Conservation (phyloP, 2,113 vertebrate genomes). For the Hemicordylus capensis region DNA sequence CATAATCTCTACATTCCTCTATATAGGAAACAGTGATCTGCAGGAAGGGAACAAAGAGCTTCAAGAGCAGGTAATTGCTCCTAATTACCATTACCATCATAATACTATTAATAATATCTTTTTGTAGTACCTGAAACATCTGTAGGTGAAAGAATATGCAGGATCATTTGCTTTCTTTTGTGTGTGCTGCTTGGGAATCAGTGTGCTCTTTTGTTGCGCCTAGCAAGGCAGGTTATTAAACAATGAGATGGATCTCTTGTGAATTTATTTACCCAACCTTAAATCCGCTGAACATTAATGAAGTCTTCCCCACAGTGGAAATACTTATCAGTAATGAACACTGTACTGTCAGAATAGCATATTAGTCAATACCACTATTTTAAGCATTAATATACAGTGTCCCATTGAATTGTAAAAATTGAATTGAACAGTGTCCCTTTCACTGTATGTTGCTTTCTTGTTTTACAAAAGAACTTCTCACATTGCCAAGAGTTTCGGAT, state of each 20-base stretch:
- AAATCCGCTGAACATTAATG: slow-evolving; percentile 22
- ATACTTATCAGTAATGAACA: neutral
- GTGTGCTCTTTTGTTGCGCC: slow-evolving; percentile 28
- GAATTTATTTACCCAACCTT: slow-evolving; percentile 22
- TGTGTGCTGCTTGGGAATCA: slow-evolving; percentile 39
- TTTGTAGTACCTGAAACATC: slow-evolving; percentile 33
- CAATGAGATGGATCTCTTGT: neutral
- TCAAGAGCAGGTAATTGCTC: slow-evolving; percentile 27
- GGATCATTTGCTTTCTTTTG: slow-evolving; percentile 38
- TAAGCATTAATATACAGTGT: neutral
- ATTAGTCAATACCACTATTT: neutral
- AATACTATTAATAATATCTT: slow-evolving; percentile 34
- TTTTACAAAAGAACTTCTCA: neutral
- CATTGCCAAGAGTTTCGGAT: neutral
- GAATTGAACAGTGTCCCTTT: no score
- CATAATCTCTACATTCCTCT: neutral
- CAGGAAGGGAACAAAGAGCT: neutral
- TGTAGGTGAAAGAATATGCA: slow-evolving; percentile 32
- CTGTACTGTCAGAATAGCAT: slow-evolving; percentile 14
- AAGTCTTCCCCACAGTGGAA: neutral
- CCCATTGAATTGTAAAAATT: no score
- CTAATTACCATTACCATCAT: slow-evolving; percentile 37
- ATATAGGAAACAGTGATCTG: neutral
- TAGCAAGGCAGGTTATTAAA: slow-evolving; percentile 51
- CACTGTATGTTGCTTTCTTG: neutral